A percentile compares a stretch with the other conserved stretches of the same genome.
Conservation (phyloP, 2,888 invertebrate species). For the Acronicta psi region DNA sequence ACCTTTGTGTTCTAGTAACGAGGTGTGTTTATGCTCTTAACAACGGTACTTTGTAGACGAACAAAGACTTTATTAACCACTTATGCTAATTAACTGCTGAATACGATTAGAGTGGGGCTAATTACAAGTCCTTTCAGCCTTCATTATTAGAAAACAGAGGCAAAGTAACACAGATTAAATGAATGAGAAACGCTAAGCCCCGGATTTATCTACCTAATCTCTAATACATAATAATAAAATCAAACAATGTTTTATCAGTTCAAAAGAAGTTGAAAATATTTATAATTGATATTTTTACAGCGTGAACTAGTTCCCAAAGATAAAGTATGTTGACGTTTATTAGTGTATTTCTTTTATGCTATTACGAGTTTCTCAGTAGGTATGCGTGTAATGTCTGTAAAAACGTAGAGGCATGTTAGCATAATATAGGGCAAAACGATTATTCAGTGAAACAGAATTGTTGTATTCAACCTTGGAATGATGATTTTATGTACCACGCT, state of each 20-base stretch:
- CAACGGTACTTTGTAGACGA: conserved; percentile 34
- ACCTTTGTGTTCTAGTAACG: conserved; percentile 40
- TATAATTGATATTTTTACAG: conserved; percentile 11
- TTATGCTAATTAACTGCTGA: conserved; percentile 49
- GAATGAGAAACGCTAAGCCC: conserved; percentile 2
- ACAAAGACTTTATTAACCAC: conserved; percentile 43
- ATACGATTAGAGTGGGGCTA: conserved; percentile 36
- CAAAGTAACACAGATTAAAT: neutral
- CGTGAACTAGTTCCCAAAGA: conserved; percentile 22
- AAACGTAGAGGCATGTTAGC: conserved; percentile 12
- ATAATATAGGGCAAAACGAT: conserved; percentile 15
- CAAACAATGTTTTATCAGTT: conserved; percentile 14
- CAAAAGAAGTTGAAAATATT: conserved; percentile 11
- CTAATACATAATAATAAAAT: conserved; percentile 13
- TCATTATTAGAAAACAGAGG: conserved; percentile 8
- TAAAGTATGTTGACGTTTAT: conserved; percentile 11
- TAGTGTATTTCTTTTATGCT: conserved; percentile 14
- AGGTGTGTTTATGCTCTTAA: conserved; percentile 22
- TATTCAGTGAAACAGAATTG: conserved; percentile 26
- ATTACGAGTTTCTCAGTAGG: conserved; percentile 7
- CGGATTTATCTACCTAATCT: conserved; percentile 23
- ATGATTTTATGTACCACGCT: conserved; percentile 28
- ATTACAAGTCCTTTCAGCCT: conserved; percentile 20
- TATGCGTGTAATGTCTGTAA: conserved; percentile 19
- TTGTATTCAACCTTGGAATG: conserved; percentile 38